These are phyloP conservation scores for Helicolenus hilgendorfi DNA, from an alignment of 2,797 vertebrate genomes.

Conservation along the genomic window DNA sequence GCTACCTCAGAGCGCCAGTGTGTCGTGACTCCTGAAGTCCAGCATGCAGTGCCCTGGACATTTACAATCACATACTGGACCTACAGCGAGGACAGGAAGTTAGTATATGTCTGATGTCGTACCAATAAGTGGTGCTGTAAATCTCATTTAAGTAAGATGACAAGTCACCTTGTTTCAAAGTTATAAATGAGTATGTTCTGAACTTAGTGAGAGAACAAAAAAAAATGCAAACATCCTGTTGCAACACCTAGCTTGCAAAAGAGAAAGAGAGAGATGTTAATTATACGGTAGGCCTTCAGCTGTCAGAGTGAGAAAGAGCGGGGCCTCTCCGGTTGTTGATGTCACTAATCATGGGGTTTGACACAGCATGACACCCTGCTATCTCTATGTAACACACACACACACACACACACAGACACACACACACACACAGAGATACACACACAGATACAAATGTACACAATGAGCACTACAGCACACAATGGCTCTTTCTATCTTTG, in stretches of 20 bases:
- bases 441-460: no score
- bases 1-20: background rate
- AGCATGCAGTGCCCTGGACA: background rate
- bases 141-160: background rate
- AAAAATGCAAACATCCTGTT: background rate
- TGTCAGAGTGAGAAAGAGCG: constrained; percentile 61
- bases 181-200: background rate
- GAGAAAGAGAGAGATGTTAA: constrained; percentile 58
- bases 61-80: background rate
- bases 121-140: background rate
- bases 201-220: constrained; percentile 3
- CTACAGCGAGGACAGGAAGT: background rate
- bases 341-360: constrained; percentile 80
- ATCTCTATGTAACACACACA: constrained; percentile 50
- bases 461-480: background rate
- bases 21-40: background rate
- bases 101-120: background rate
- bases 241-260: constrained; percentile 23
- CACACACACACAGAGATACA: constrained; percentile 1
- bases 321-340: constrained; percentile 61
- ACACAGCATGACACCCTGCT: constrained; percentile 77
- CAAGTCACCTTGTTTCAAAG: background rate
- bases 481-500: constrained; percentile 63
- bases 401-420: background rate
- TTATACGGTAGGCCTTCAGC: constrained; percentile 60